Base-by-base conservation (phyloP, 2,888 invertebrate species). In the Dicycla oo region DNA sequence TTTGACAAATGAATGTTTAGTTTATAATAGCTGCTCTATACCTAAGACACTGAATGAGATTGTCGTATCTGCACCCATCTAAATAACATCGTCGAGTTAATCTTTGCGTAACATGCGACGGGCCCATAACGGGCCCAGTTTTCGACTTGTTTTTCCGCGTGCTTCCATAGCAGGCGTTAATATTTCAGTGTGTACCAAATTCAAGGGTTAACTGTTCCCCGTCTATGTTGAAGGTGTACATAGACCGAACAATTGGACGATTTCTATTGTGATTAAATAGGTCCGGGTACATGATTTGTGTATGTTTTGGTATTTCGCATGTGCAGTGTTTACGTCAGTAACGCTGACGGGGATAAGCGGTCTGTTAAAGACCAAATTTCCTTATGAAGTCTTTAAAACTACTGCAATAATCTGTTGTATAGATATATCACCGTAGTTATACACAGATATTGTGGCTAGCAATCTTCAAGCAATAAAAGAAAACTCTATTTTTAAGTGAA, bases 91-190 rank as follows among this genome's bases (percentile, higher is more conserved):
- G 73, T 69, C 40, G 68, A 78, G 73, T 86, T 95, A 91, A 86
- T 95, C 95, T 95, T 90, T 95, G 95, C 38, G 69, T 78, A 77
- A 89, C 92, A 92, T 92, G 94, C 94, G 94, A 95, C 94, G 93
- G 93, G 93, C 94, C 94, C 93, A 93, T 94, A 94, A 93, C 94
- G 91, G 93, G 88, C 89, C 92, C 93, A 93, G 94, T 94, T 94
- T 95, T 94, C 92, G 93, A 94, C 95, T 95, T 95, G 95, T 95
- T 95, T 95, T 95, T 95, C 94, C 94, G 93, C 93, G 92, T 92
- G 92, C 92, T 92, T 92, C 94, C 92, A 95, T 93, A 93, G 93
- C 91, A 87, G 87, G 91, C 93, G 93, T 96, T 95, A 96, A 96
- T 96, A 96, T 95, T 96, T 95, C 94, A 96, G 93, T 89, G 88